These are phyloP conservation scores for Hirudinaria manillensis DNA, from an alignment of 2,888 invertebrate genomes.

Conservation along the genomic window DNA sequence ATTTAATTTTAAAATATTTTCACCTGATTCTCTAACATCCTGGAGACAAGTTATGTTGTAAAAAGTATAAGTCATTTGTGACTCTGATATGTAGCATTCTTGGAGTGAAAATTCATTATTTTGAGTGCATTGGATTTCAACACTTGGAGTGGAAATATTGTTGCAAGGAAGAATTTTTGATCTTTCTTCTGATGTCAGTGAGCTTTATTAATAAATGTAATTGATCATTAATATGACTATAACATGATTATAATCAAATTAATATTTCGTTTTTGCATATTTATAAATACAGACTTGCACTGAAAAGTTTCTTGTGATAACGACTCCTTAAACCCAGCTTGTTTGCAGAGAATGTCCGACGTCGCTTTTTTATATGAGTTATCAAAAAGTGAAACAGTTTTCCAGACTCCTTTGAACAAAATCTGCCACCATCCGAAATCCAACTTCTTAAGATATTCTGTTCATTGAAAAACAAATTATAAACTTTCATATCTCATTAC, in stretches of 20 bases:
- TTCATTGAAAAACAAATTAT: not conserved
- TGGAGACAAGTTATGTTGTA: not conserved
- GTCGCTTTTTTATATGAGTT: conserved; percentile 1
- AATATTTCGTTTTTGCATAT: not conserved
- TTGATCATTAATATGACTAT: not conserved
- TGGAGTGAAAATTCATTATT: conserved; percentile 14
- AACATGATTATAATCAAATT: not conserved
- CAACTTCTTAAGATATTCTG: not conserved
- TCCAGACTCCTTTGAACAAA: not conserved
- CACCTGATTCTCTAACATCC: not conserved
- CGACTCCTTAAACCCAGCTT: conserved; percentile 21
- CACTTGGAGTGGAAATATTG: not conserved
- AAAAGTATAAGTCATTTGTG: not conserved
- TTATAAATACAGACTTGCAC: conserved; percentile 10
- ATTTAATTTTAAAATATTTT: not conserved
- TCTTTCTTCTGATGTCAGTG: not conserved
- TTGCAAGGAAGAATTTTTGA: conserved; percentile 7
- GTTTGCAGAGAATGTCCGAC: conserved; percentile 21
- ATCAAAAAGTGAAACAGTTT: not conserved
- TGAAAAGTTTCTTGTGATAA: not conserved
- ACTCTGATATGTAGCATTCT: conserved; percentile 4
- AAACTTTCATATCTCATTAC: not conserved
- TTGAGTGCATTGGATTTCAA: conserved; percentile 1
- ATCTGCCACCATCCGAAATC: conserved; percentile 26
- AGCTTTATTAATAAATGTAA: not conserved